Evolutionary conservation across 2,888 invertebrate genomes (phyloP).

Genomic region (Meta bourneti): DNA sequence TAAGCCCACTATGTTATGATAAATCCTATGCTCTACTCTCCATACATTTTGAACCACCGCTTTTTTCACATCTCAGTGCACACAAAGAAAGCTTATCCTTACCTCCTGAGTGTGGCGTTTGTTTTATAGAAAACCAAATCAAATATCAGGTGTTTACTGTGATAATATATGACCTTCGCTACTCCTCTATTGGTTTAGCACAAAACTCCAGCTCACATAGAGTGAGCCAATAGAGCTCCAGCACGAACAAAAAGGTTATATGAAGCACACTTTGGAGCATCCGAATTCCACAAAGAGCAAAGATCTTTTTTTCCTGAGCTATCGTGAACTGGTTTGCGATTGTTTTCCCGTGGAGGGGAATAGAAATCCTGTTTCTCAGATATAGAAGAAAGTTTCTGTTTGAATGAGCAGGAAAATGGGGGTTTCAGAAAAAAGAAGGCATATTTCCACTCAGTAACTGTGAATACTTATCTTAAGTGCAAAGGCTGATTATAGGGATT

Average conservation of each 20-base stretch:
- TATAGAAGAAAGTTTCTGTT: neutral
- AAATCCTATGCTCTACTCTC: neutral
- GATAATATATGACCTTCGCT: conserved; percentile 3
- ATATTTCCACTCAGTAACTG: neutral
- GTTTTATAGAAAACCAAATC: neutral
- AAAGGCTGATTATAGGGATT: too few species aligned
- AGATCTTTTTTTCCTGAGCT: neutral
- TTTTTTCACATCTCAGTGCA: neutral
- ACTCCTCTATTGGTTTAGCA: conserved; percentile 37
- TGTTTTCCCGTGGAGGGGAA: neutral
- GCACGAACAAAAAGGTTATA: neutral
- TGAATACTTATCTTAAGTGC: too few species aligned
- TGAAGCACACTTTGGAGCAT: neutral
- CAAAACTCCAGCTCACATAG: neutral
- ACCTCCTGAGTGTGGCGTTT: neutral
- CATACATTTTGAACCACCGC: neutral
- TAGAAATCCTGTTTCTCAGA: neutral
- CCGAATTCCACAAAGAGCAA: neutral
- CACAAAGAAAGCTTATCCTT: neutral
- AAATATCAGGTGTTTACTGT: conserved; percentile 16
- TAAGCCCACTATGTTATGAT: neutral
- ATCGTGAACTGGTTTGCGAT: neutral
- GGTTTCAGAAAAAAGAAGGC: neutral
- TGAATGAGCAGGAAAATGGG: neutral
- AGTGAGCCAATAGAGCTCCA: conserved; percentile 18